Base-by-base conservation (phyloP, 2,797 vertebrate genomes). In the Smutsia temminckii region DNA sequence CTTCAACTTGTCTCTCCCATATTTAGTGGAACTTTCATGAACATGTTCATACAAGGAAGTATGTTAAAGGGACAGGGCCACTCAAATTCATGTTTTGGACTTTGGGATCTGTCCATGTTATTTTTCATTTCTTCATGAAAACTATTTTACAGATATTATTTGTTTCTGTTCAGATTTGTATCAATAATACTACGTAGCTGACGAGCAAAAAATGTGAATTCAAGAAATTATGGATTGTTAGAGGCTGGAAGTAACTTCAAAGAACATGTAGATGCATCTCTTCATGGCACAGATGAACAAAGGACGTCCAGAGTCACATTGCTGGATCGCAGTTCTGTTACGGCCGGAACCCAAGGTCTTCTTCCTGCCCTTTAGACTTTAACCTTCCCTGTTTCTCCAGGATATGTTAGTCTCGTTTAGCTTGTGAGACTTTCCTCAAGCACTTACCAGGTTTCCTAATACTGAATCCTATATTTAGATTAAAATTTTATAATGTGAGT, bases 271-370 rank as follows among this genome's bases (percentile, higher is more conserved):
- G 18, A 1, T 4, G 4, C 40, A 5, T 16, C 34, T 20, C 8
- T 37, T 29, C 0, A 1, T 0, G 17, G 37, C 6, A 5, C 13
- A 3, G 37, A 16, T 1, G 49, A 61, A 32, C 49, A 40, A 46
- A 66, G n/a, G 11, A 81, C 72, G 49, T 16, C 37, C 18, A 0
- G 5, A 1, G 1, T 57, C 23, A 18, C 81, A 6, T 12, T 4
- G 79, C 2, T 14, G 10, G 6, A 46, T 6, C 27, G 63, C 32
- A 27, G 64, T 6, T 8, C 2, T 8, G 40, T 49, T 29, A 16
- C 5, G 1, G 9, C 20, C 25, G 9, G n/a, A 86, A 27, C 63
- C 51, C 18, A 2, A 0, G 5, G 10, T 64, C 63, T 37, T n/a
- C 9, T 17, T 64, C 55, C 23, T 23, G 32, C n/a, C 8, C 29